Evolutionary conservation across 2,113 vertebrate species (phyloP), one percentile per base, ranked within the genome.

Genomic region (Gorsachius goisagi): DNA sequence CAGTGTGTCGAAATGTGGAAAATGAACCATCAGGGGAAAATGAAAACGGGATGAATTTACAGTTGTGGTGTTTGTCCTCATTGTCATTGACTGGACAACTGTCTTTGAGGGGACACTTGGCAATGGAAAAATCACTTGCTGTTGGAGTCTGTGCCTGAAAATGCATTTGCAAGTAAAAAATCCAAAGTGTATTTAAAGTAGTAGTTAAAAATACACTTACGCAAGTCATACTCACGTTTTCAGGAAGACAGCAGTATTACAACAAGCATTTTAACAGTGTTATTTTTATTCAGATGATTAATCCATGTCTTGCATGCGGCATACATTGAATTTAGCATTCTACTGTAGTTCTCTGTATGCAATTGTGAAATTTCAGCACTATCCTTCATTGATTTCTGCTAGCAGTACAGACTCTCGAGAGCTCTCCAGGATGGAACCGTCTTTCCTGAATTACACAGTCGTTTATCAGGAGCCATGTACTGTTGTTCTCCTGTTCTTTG

Each of bases 281-380:
- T 93, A 84, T 60, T 92, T 95, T 92, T 93, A 91, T 64, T 89
- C 87, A 44, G 39, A 59, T 59, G 67, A 89, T 93, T 68, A 93
- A 89, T 93, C 53, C 9, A 5, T 69, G 28, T 60, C 91, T 93
- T 85, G 66, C 62, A 28, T 56, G 68, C 89, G 64, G 66, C 52
- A 33, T 52, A 41, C 18, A 8, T 15, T 55, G 50, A 82, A 91
- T 89, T 93, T 66, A 82, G 21, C 49, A 93, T 95, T 93, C 78
- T n/a, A 16, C 21, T 79, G 62, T 58, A 69, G 71, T 45, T 85
- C 81, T 49, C 66, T 79, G 1, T 58, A 39, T 68, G 71, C 66
- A 88, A 2, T 64, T 82, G 73, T 90, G 71, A 88, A 72, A 88
- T 76, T 89, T 85, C 85, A 88, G 74, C 26, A 41, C 62, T 88